Evolutionary conservation across 1,140 invertebrate genomes (phyloP).

Genomic region (Nautilus pompilius): DNA sequence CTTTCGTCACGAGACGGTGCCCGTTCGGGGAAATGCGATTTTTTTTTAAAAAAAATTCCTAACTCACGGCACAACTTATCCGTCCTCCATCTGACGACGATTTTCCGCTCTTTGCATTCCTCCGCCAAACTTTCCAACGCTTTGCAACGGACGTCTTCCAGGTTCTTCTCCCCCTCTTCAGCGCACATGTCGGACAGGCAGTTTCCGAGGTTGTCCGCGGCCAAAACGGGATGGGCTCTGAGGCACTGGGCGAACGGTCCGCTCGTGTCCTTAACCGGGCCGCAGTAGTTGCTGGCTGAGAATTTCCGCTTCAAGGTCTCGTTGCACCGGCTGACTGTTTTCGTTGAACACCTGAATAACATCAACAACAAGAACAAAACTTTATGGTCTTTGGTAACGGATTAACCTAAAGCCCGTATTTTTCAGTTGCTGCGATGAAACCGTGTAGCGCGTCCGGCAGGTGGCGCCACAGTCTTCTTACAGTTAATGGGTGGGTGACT

Average conservation of each 20-base stretch:
- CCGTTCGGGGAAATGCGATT: no score
- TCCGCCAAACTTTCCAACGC: constrained; percentile 11
- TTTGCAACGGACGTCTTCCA: constrained; percentile 9
- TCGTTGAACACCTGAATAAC: constrained; percentile 5
- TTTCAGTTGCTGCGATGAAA: no score
- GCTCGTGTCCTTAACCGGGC: constrained; percentile 7
- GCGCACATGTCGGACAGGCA: constrained; percentile 19
- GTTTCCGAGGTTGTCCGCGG: constrained; percentile 10
- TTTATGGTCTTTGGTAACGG: no score
- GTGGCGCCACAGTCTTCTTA: no score
- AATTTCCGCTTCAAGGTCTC: neutral
- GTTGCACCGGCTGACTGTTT: neutral
- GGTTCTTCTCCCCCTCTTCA: constrained; percentile 3
- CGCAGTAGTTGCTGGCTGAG: constrained; percentile 10
- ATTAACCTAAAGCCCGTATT: no score
- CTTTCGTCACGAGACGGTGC: no score
- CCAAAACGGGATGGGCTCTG: neutral
- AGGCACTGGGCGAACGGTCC: constrained; percentile 21
- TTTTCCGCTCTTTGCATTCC: constrained; percentile 11
- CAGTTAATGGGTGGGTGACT: no score
- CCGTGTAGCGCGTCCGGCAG: no score
- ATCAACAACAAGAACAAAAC: no score
- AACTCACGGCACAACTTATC: constrained; percentile 15
- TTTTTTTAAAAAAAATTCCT: no score
- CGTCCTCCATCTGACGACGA: constrained; percentile 11